phyloP scores from a whole-genome alignment of 2,797 vertebrate genomes.

The Muscicapa comitata region DNA sequence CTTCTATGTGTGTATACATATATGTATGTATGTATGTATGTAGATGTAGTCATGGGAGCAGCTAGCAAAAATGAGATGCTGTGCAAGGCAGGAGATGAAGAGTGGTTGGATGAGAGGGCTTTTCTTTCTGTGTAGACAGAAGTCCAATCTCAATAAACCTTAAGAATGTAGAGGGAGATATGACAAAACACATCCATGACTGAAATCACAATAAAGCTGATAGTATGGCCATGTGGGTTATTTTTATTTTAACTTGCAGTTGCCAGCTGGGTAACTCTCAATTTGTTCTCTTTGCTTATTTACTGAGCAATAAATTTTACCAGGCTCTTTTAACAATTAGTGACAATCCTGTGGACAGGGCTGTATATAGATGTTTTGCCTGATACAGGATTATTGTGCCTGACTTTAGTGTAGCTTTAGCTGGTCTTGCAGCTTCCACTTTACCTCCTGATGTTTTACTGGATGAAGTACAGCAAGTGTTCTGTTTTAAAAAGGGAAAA shows the following conservation, averaged over 20 bases:
- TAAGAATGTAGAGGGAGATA: not conserved
- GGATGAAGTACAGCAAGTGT: not conserved
- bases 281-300: not conserved
- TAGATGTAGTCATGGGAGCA: fast-evolving
- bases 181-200: not conserved
- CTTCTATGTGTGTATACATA: fast-evolving
- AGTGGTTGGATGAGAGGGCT: not conserved
- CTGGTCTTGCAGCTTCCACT: slow-evolving; percentile 1
- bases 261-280: not conserved
- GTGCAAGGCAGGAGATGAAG: not conserved
- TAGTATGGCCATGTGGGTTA: not conserved
- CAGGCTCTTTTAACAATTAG: not conserved
- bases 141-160: not conserved
- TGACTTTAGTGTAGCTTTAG: not conserved
- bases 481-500: not conserved
- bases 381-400: not conserved
- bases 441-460: not conserved
- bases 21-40: fast-evolving
- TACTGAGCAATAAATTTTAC: not conserved
- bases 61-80: not conserved
- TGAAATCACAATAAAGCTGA: not conserved
- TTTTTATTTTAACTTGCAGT: not conserved
- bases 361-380: not conserved
- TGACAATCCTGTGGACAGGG: not conserved
- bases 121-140: not conserved